Evolutionary conservation across 1,140 invertebrate species (phyloP).

Genomic region (Euwallacea fornicatus): DNA sequence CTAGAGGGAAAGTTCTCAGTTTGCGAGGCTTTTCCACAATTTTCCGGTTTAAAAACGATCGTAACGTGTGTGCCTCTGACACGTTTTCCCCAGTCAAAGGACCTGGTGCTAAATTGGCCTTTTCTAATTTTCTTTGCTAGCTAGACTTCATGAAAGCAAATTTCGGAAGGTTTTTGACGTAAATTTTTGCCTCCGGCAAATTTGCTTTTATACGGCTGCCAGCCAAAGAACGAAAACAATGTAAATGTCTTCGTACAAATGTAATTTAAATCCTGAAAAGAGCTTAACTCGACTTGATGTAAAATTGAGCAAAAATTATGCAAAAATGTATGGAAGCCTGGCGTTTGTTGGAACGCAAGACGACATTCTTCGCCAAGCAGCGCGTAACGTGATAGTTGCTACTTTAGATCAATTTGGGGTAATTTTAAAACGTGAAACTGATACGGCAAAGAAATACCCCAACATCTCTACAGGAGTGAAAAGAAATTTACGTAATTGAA

Average conservation of each 20-base stretch:
- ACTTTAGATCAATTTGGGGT: background rate
- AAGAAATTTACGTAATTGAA: no score
- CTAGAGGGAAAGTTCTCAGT: no score
- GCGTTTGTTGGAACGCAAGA: background rate
- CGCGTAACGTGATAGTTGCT: background rate
- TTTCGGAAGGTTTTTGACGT: background rate
- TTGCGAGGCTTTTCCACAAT: background rate
- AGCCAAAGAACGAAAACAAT: background rate
- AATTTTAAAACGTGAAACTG: background rate
- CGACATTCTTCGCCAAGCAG: background rate
- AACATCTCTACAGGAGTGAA: background rate
- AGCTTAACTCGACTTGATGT: no score
- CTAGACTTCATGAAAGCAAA: no score
- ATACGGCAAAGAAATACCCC: background rate
- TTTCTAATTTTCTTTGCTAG: constrained; percentile 2
- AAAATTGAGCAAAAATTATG: background rate
- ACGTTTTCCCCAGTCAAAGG: background rate
- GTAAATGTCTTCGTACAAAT: background rate
- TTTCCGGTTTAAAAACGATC: no score
- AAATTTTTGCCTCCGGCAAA: background rate
- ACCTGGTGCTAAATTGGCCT: background rate
- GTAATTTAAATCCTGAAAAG: no score
- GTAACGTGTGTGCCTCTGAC: background rate
- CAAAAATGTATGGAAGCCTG: background rate
- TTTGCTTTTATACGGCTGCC: background rate